Conservation (phyloP, 1,140 invertebrate genomes). For the Procambarus virginalis region DNA sequence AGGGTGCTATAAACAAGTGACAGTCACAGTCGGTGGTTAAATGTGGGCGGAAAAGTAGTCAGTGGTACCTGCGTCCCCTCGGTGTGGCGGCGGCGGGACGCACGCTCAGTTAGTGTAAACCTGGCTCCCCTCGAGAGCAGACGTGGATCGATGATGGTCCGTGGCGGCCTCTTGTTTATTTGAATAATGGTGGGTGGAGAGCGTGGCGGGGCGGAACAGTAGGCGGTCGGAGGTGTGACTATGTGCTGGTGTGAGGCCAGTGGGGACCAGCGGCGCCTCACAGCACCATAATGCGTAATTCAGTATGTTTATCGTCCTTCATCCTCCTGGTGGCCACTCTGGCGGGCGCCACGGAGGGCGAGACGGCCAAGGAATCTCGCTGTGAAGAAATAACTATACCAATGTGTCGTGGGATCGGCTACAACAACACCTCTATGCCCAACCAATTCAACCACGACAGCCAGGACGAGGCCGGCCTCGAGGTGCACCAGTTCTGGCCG, state of each 20-base stretch:
- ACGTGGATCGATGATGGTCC: conserved; percentile 26
- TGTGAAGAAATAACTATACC: conserved; percentile 98
- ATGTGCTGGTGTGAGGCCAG: background rate
- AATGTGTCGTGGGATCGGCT: conserved; percentile 96
- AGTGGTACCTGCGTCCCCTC: conserved; percentile 20
- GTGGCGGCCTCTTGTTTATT: conserved; percentile 9
- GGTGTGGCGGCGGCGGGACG: conserved; percentile 13
- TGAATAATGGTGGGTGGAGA: conserved; percentile 22
- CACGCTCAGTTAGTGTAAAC: conserved; percentile 50
- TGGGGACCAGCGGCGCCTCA: conserved; percentile 11
- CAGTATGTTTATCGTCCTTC: conserved; percentile 46
- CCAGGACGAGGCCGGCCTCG: conserved; percentile 90
- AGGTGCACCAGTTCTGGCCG: conserved; percentile 96
- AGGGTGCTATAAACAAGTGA: background rate
- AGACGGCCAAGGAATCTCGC: conserved; percentile 74
- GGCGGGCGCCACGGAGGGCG: conserved; percentile 59
- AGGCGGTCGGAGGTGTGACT: background rate
- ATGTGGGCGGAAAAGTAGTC: background rate
- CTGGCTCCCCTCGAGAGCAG: conserved; percentile 43
- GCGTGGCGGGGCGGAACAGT: background rate
- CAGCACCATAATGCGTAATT: conserved; percentile 36
- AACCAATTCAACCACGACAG: conserved; percentile 86
- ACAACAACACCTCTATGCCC: conserved; percentile 97
- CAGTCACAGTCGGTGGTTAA: background rate
- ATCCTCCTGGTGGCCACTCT: conserved; percentile 50